Evolutionary conservation across 1,140 invertebrate species (phyloP), one percentile per base, ranked within the genome.

Genomic region (Anoplolepis gracilipes): DNA sequence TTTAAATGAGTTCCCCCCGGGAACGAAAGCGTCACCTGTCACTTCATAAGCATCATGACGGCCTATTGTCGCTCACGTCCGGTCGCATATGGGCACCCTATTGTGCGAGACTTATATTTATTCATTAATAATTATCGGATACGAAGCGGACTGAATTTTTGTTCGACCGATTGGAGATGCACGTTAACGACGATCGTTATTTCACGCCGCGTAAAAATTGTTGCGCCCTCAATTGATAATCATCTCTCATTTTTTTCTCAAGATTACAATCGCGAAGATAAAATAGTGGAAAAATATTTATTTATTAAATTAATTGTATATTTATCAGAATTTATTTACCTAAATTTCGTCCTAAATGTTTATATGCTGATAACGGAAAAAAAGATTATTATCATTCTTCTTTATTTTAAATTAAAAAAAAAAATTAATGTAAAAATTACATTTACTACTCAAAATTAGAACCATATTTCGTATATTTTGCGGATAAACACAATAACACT

Each of bases 61-160:
- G 67, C 77, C 85, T 84, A 90, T 91, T 91, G 87, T 92, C 81
- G 88, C 86, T 90, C 87, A 87, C 90, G 87, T 92, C 90, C 91
- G 91, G 88, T 87, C 70, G 36, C 70, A 86, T 92, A 90, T 89
- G 79, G 84, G 79, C 67, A 28, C 62, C 42, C 87, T 86, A 90
- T 90, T 92, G 88, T 92, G 77, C 78, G 30, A 39, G 70, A 86
- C 91, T 92, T 91, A 92, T 92, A 92, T 92, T 92, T 92, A 92
- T 92, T 92, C 91, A 92, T 92, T 91, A 92, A 91, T 91, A 92
- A 92, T 92, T 92, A 92, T 90, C 86, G 70, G 33, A 30, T 70
- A 67, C 79, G 79, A 69, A 77, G 73, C 59, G 28, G 30, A 22
- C 33, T 46, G 62, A 30, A 65, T 76, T 85, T n/a, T 85, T 75